A percentile compares a stretch with the other conserved stretches of the same genome.
These are phyloP conservation scores for Champsocephalus esox DNA, from an alignment of 2,797 vertebrate genomes.

Conservation along the genomic window DNA sequence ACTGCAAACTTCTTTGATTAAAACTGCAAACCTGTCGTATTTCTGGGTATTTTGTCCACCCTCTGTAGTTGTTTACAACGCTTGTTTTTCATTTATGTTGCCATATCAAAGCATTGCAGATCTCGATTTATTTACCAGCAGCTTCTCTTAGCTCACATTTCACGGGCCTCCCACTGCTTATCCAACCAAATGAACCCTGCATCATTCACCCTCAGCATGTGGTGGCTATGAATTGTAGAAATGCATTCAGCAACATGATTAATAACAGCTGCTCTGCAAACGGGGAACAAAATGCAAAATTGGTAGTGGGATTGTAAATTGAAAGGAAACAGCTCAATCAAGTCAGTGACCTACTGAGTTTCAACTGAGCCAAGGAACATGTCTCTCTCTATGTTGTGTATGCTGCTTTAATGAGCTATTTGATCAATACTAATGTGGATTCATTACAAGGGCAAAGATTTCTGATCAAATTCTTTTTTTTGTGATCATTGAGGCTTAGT, in stretches of 20 bases:
- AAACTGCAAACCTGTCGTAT: slow-evolving; percentile 4
- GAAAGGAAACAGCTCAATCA: slow-evolving; percentile 36
- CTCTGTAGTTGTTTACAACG: slow-evolving; percentile 46
- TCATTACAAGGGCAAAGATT: neutral
- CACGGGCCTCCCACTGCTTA: slow-evolving; percentile 59
- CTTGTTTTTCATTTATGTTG: slow-evolving; percentile 44
- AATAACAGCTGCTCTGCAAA: slow-evolving; percentile 60
- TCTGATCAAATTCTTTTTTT: neutral
- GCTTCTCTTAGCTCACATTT: slow-evolving; percentile 56
- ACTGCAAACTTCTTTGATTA: slow-evolving; percentile 13
- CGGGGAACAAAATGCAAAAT: slow-evolving; percentile 33
- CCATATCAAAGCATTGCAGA: slow-evolving; percentile 54
- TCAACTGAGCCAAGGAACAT: neutral
- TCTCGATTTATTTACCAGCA: slow-evolving; percentile 56
- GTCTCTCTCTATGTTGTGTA: too few relatives aligned
- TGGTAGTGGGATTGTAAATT: slow-evolving; percentile 18
- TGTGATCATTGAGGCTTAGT: neutral
- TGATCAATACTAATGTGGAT: slow-evolving; percentile 9
- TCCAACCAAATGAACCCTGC: slow-evolving; percentile 60
- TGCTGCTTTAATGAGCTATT: slow-evolving; percentile 4
- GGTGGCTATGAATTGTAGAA: slow-evolving; percentile 52
- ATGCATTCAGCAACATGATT: slow-evolving; percentile 51
- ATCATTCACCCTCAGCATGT: slow-evolving; percentile 70
- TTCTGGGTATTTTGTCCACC: slow-evolving; percentile 31
- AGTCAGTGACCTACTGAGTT: slow-evolving; percentile 17